Evolutionary conservation across 2,113 vertebrate species (phyloP).

Genomic region (Ahaetulla prasina): DNA sequence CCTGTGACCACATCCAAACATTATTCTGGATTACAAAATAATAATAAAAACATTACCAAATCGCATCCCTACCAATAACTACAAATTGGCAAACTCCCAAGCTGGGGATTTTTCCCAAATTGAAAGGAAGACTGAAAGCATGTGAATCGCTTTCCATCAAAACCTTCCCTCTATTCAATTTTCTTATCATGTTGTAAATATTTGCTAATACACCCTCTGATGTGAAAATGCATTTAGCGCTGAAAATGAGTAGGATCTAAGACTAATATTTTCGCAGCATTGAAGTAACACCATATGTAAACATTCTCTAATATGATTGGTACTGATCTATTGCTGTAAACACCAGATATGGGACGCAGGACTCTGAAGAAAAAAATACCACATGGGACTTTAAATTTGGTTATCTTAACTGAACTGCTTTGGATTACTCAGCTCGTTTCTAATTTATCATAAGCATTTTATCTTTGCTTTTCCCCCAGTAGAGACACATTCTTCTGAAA

Average conservation of each 20-base stretch:
- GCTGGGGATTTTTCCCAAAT: background rate
- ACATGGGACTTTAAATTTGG: background rate
- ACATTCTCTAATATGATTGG: background rate
- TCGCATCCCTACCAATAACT: background rate
- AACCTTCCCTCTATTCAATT: background rate
- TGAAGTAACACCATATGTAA: conserved; percentile 12
- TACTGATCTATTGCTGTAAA: conserved; percentile 8
- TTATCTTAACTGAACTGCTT: background rate
- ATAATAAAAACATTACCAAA: background rate
- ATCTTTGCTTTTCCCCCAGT: background rate
- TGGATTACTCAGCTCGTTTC: background rate
- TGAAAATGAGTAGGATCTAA: background rate
- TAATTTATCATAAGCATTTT: background rate
- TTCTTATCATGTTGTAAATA: background rate
- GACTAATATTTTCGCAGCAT: background rate
- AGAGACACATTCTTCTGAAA: background rate
- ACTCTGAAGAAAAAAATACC: background rate
- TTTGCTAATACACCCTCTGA: background rate
- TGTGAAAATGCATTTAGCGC: background rate
- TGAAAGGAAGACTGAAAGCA: background rate
- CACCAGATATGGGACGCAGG: background rate
- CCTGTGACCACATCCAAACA: background rate
- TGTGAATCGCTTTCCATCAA: background rate
- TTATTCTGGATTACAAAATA: background rate
- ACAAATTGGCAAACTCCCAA: background rate